phyloP scores from a whole-genome alignment of 2,797 vertebrate genomes.

The Naso thynnoides region DNA sequence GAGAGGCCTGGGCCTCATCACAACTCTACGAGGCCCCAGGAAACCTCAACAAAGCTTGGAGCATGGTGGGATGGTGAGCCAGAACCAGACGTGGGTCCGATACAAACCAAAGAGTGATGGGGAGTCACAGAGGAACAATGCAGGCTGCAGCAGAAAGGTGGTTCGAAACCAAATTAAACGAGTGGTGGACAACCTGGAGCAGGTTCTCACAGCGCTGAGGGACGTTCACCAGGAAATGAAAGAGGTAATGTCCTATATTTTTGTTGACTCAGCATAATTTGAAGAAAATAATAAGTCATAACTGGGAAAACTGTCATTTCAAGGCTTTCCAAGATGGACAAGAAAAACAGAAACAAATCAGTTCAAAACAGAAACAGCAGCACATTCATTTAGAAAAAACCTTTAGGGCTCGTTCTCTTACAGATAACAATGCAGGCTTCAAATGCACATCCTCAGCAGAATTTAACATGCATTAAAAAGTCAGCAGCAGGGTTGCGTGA shows the following conservation, averaged over 20 bases:
- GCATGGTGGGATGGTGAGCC: constrained; percentile 24
- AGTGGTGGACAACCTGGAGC: constrained; percentile 85
- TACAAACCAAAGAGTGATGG: constrained; percentile 24
- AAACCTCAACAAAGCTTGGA: constrained; percentile 55
- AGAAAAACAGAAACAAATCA: constrained; percentile 11
- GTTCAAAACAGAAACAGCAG: background rate
- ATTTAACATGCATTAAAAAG: constrained; percentile 68
- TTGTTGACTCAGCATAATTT: constrained; percentile 8
- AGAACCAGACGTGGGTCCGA: constrained; percentile 58
- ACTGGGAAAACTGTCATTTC: background rate
- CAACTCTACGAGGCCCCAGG: constrained; percentile 54
- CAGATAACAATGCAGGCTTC: constrained; percentile 59
- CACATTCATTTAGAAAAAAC: constrained; percentile 42
- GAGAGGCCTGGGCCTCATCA: constrained; percentile 42
- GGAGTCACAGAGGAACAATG: constrained; percentile 46
- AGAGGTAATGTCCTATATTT: constrained; percentile 77
- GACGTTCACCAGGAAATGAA: constrained; percentile 87
- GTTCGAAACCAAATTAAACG: constrained; percentile 85
- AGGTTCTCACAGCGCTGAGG: constrained; percentile 82
- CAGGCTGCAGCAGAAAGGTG: constrained; percentile 64
- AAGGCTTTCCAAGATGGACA: constrained; percentile 13
- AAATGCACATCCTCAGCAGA: constrained; percentile 71
- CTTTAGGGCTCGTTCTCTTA: constrained; percentile 45
- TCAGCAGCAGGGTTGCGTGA: constrained; percentile 51
- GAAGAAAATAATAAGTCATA: too few species aligned